A percentile compares a stretch with the other conserved stretches of the same genome.
Evolutionary conservation across 2,888 invertebrate genomes (phyloP).

Genomic region (Aphidius colemani): DNA sequence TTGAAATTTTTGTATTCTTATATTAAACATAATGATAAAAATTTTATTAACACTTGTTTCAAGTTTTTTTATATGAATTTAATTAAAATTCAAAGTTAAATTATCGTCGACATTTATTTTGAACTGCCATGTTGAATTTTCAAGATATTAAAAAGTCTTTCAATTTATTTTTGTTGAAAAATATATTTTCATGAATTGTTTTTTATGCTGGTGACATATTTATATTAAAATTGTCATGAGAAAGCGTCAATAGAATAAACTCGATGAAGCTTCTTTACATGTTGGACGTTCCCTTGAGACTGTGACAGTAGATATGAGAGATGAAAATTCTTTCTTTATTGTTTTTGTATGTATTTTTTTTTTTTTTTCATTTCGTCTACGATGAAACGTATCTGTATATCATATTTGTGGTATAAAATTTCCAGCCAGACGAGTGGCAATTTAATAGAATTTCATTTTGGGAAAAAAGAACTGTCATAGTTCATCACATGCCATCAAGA

Average conservation of each 20-base stretch:
- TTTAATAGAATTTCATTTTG: background rate
- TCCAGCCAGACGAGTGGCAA: constrained; percentile 1
- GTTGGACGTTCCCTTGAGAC: constrained; percentile 7
- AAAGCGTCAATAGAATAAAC: no score
- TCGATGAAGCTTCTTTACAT: background rate
- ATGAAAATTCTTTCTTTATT: constrained; percentile 16
- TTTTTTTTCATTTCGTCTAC: background rate
- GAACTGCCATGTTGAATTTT: background rate
- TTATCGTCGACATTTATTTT: no score
- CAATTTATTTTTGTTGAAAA: background rate
- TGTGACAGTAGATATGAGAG: constrained; percentile 16
- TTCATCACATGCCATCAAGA: constrained; percentile 23
- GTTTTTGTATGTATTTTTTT: background rate
- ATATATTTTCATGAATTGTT: no score
- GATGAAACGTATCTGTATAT: background rate
- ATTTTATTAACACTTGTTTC: no score
- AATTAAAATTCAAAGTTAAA: no score
- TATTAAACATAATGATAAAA: no score
- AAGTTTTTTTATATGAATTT: no score
- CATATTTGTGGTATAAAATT: no score
- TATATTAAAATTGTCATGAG: no score
- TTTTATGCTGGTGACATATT: no score
- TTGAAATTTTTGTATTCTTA: no score
- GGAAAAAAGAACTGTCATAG: constrained; percentile 1
- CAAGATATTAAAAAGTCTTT: background rate